Evolutionary conservation across 2,797 vertebrate species (phyloP), one percentile per base, ranked within the genome.

Genomic region (Hypotaenidia okinawae): DNA sequence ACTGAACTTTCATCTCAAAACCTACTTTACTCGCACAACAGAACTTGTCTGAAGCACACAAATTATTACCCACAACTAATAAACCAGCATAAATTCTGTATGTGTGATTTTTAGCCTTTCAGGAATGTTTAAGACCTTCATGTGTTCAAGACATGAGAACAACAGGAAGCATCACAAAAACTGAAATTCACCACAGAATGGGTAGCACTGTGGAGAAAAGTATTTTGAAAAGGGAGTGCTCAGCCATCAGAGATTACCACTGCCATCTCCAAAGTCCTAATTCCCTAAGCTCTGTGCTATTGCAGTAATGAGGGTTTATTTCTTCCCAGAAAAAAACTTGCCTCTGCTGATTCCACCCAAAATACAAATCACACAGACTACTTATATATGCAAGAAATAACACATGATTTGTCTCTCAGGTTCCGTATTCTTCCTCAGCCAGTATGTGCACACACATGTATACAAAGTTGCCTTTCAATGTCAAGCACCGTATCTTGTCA

Each of bases 31-130:
- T 61, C 24, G 9, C 28, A 70, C 0, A 82, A 67, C 30, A 80
- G 37, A 84, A 74, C 54, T 79, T 84, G 55, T 64, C 33, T 76
- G 73, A 94, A 97, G 69, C 33, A 84, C n/a, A 79, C 13, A 1
- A 72, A 32, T 51, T 89, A 78, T 33, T 75, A 70, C n/a, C 35
- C 37, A 78, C 49, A 93, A 39, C 58, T 84, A 88, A 68, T 27
- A 68, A 43, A 9, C 16, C 23, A 75, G 28, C 39, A 37, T 33
- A 47, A 28, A 62, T 66, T 79, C 62, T 32, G 17, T 9, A 13
- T 3, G 2, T n/a, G 24, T 68, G 9, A 55, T 62, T 78, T 89
- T 72, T 33, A 85, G 35, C n/a, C 75, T 66, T 77, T 78, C 16
- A 62, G 61, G 11, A 79, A 70, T n/a, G 45, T 47, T 89, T 43